Conservation (phyloP, 2,888 invertebrate species). For the Troilus luridus region DNA sequence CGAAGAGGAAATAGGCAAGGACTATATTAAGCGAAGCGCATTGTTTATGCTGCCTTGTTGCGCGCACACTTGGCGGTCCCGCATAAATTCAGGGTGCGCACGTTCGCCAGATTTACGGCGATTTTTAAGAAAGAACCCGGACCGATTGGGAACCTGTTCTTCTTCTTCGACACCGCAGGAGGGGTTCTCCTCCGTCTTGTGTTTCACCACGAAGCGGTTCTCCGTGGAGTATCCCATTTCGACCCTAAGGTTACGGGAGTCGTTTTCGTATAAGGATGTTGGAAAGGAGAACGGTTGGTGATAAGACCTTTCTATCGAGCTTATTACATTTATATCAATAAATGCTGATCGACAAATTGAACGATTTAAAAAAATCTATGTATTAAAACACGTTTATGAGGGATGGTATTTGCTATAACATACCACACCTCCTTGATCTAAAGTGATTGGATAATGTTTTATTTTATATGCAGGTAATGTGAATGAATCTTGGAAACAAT, state of each 20-base stretch:
- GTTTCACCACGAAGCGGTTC: background rate
- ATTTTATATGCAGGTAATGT: too few relatives aligned
- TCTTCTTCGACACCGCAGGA: slow-evolving; percentile 35
- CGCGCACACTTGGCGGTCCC: slow-evolving; percentile 37
- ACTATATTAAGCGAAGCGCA: slow-evolving; percentile 44
- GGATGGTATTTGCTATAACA: too few relatives aligned
- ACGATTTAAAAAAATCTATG: too few relatives aligned
- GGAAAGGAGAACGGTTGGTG: background rate
- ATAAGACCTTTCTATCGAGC: background rate
- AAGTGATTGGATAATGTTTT: too few relatives aligned
- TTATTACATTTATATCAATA: background rate
- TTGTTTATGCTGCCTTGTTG: slow-evolving; percentile 39
- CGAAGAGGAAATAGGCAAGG: slow-evolving; percentile 43
- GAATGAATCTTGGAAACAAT: too few relatives aligned
- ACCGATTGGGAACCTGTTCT: slow-evolving; percentile 34
- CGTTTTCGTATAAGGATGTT: slow-evolving; percentile 30
- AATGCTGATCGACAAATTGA: background rate
- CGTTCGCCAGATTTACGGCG: slow-evolving; percentile 46
- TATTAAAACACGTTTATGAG: too few relatives aligned
- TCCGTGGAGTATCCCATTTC: background rate
- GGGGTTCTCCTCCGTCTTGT: slow-evolving; percentile 5
- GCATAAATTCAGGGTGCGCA: slow-evolving; percentile 38
- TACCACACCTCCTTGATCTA: too few relatives aligned
- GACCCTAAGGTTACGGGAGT: slow-evolving; percentile 26
- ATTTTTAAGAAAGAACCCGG: background rate